Evolutionary conservation across 2,113 vertebrate species (phyloP).

Genomic region (Pavo muticus): DNA sequence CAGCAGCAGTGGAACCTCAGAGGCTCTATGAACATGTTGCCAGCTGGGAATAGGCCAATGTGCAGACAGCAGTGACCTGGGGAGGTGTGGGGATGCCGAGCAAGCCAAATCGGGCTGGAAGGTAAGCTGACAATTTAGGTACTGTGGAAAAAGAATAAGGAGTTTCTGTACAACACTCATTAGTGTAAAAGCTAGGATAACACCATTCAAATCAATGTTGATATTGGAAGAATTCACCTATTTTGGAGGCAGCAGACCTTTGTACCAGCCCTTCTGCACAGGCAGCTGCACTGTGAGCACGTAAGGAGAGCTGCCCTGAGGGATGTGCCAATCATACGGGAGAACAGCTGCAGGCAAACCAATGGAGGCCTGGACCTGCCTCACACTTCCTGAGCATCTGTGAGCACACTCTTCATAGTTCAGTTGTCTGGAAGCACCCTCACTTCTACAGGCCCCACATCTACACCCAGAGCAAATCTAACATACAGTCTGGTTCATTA

Average conservation of each 20-base stretch:
- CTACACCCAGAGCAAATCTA: background rate
- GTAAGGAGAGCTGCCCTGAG: background rate
- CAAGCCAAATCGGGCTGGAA: background rate
- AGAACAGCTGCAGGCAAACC: background rate
- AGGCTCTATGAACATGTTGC: background rate
- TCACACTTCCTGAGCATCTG: background rate
- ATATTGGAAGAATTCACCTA: background rate
- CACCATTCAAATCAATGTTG: background rate
- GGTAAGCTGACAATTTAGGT: background rate
- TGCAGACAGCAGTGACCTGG: background rate
- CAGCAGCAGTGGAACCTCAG: background rate
- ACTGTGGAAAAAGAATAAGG: rapidly evolving
- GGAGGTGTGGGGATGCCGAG: background rate
- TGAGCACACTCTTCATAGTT: rapidly evolving
- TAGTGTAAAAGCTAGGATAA: background rate
- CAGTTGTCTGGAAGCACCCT: background rate
- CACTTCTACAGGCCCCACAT: background rate
- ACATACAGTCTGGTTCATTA: background rate
- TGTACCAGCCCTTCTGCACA: background rate
- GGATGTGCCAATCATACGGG: background rate
- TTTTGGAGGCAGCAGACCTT: background rate
- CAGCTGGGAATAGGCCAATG: background rate
- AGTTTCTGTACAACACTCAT: background rate
- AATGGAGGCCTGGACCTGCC: background rate
- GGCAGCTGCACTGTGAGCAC: rapidly evolving